phyloP scores from a whole-genome alignment of 1,140 invertebrate species.

The Zaprionus africanus region DNA sequence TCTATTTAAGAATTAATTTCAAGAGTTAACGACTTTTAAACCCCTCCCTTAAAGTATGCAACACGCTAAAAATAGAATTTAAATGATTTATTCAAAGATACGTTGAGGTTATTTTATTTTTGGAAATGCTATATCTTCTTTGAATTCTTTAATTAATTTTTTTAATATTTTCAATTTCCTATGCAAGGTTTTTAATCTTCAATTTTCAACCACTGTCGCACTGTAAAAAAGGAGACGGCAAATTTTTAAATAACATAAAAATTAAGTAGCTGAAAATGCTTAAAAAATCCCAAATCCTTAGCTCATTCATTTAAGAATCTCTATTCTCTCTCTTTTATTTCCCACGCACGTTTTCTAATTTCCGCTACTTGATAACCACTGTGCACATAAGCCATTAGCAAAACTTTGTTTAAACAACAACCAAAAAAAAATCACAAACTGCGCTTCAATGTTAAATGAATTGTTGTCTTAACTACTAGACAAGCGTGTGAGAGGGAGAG shows the following conservation, averaged over 20 bases:
- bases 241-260: background rate
- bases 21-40: too few relatives aligned
- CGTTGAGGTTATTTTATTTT: too few relatives aligned
- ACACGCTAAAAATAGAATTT: too few relatives aligned
- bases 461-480: conserved; percentile 80
- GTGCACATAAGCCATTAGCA: conserved; percentile 59
- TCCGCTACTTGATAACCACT: conserved; percentile 38
- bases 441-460: conserved; percentile 78
- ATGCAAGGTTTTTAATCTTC: too few relatives aligned
- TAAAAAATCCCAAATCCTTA: background rate
- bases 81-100: too few relatives aligned
- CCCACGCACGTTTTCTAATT: background rate
- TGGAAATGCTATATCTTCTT: too few relatives aligned
- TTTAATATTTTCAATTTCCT: too few relatives aligned
- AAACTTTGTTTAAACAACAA: conserved; percentile 59
- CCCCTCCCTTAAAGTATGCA: too few relatives aligned
- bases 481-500: conserved; percentile 18
- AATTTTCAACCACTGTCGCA: background rate
- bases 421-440: conserved; percentile 43
- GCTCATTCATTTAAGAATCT: background rate
- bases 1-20: too few relatives aligned
- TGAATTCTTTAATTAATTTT: too few relatives aligned
- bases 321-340: background rate
- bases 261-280: background rate
- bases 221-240: background rate